Evolutionary conservation across 2,797 vertebrate genomes (phyloP), one percentile per base, ranked within the genome.

Genomic region (Pogonophryne albipinna): DNA sequence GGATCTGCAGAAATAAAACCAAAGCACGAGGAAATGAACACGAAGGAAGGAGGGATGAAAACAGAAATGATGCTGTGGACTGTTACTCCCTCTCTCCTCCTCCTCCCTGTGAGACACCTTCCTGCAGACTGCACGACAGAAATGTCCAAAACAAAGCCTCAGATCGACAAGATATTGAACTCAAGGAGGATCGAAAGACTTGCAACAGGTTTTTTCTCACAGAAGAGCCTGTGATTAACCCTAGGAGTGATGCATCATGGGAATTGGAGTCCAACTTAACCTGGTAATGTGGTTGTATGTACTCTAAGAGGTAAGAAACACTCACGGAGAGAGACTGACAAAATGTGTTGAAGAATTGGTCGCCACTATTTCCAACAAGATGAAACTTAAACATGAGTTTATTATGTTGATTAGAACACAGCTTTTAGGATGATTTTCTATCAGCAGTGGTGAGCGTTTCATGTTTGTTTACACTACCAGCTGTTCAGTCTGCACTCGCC

Each of bases 1-100:
- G 85, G 88, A 89, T 74, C 89, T 93, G 70, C 91, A 91, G 85
- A 87, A 91, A 55, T 94, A 66, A 82, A 53, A 3, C 6, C 20
- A 4, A 0, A 17, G 19, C 41, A 0, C 0, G 14, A 53, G 0
- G 34, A 72, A 0, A 12, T 74, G 38, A 31, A 77, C 38, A 10
- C 3, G 56, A 3, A 11, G 49, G 6, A 51, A 2, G 7, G 51
- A 41, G 17, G 19, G 31, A 45, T 49, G 44, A 44, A 47, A 60
- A 5, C 27, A 14, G 27, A 27, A 20, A 38, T 6, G 9, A 53
- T 27, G 27, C 42, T 46, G 15, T 6, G 14, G 50, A 61, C 46
- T 31, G 45, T 58, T 14, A 7, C 0, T 15, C 63, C 49, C 56
- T 64, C 19, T 27, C 53, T 27, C 53, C 12, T 41, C 71, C 5